phyloP scores from a whole-genome alignment of 2,113 vertebrate genomes.

The Oophaga pumilio region DNA sequence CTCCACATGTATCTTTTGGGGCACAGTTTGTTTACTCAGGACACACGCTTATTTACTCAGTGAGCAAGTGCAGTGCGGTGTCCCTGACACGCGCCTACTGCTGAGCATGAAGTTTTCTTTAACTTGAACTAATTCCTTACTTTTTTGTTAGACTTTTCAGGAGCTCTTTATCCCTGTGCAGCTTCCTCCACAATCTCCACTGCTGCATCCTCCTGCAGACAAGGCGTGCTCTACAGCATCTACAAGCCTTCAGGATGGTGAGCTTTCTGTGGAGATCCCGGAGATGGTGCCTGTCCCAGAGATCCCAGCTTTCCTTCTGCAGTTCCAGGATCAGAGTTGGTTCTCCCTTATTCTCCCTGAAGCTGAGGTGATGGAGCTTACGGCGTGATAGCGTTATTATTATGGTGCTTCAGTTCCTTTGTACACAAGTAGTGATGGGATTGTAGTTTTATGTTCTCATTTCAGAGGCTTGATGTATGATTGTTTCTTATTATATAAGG shows the following conservation, averaged over 20 bases:
- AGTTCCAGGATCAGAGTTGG: constrained; percentile 7
- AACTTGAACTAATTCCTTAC: too few species aligned
- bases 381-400: background rate
- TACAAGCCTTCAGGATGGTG: background rate
- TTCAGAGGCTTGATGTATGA: too few species aligned
- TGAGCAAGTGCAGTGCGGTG: too few species aligned
- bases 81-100: too few species aligned
- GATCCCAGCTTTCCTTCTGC: background rate
- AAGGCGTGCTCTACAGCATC: background rate
- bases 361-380: background rate
- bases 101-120: too few species aligned
- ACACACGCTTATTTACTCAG: too few species aligned
- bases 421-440: background rate
- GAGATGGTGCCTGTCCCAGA: background rate
- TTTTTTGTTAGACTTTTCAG: background rate
- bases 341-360: background rate
- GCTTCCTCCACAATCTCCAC: background rate
- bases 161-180: background rate
- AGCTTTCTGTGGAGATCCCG: background rate
- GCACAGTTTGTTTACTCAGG: too few species aligned
- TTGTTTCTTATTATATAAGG: too few species aligned
- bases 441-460: too few species aligned
- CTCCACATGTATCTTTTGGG: too few species aligned
- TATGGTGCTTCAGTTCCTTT: background rate
- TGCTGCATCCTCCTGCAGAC: background rate